These are phyloP conservation scores for Maniola hyperantus DNA, from an alignment of 2,888 invertebrate species.

Conservation along the genomic window DNA sequence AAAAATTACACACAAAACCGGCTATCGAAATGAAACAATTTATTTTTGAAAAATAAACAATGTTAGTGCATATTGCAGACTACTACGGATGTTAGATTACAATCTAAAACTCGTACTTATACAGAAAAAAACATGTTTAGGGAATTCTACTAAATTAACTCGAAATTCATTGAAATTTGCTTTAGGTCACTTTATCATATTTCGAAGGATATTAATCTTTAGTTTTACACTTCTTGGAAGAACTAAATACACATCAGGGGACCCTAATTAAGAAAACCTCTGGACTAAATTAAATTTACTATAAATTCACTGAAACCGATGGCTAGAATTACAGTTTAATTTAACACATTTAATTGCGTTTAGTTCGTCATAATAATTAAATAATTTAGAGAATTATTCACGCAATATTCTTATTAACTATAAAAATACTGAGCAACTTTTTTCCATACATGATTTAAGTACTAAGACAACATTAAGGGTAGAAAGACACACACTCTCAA, in stretches of 20 bases:
- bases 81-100: neutral
- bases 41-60: neutral
- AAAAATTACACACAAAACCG: neutral
- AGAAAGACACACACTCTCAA: neutral
- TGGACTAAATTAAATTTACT: conserved; percentile 47
- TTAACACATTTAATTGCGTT: conserved; percentile 57
- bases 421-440: conserved; percentile 81
- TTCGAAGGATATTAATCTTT: neutral
- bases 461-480: conserved; percentile 50
- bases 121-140: neutral
- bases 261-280: neutral
- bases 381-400: conserved; percentile 66
- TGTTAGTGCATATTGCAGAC: neutral
- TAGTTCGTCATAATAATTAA: conserved; percentile 60
- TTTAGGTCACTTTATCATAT: conserved; percentile 1
- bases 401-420: conserved; percentile 73
- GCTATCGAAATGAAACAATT: neutral
- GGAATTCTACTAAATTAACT: neutral
- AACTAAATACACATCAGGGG: conserved; percentile 8
- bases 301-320: conserved; percentile 59
- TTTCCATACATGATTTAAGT: conserved; percentile 64
- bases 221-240: conserved; percentile 4
- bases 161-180: neutral
- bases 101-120: conserved; percentile 1
- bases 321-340: conserved; percentile 54